Evolutionary conservation across 2,888 invertebrate genomes (phyloP), one percentile per base, ranked within the genome.

Genomic region (Microctonus aethiopoides): DNA sequence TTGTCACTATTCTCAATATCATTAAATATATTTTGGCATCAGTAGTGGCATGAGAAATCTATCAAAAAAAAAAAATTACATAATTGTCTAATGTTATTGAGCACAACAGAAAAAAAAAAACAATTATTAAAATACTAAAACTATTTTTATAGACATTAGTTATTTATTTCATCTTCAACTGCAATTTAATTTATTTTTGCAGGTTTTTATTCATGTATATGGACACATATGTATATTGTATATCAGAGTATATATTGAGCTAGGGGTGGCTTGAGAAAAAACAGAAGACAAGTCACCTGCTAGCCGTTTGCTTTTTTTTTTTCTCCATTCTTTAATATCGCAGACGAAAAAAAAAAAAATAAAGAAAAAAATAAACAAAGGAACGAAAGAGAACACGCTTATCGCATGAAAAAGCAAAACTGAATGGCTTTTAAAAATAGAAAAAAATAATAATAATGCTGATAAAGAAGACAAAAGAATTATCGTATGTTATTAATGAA

Each of bases 231-330:
- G 7, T 51, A 24, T 46, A 16, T 26, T 54, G 13, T 6, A 54
- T 22, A 11, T 24, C 24, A 26, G n/a, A 24, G 22, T 10, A 61
- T 41, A 41, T 26, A n/a, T n/a, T n/a, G n/a, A 36, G 34, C 29
- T 39, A 26, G 34, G 72, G 79, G 77, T 82, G 81, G 76, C 83
- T 83, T 82, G 80, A 81, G 76, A 78, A 76, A 77, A 72, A 72
- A 72, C 63, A 72, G 71, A 77, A 80, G 83, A 78, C 82, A 82
- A 81, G 81, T 73, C 79, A 80, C 77, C 77, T 71, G 51, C 22
- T 52, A 54, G 11, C n/a, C 24, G 61, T 61, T 56, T 61, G 6
- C 16, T 54, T 61, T 54, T 20, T 67, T 24, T 16, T 32, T 63
- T 3, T 29, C 26, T 24, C 11, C 20, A 5, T 39, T 52, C 26